Conservation (phyloP, 1,140 invertebrate species). For the Pseudomyrmex flavicornis region DNA sequence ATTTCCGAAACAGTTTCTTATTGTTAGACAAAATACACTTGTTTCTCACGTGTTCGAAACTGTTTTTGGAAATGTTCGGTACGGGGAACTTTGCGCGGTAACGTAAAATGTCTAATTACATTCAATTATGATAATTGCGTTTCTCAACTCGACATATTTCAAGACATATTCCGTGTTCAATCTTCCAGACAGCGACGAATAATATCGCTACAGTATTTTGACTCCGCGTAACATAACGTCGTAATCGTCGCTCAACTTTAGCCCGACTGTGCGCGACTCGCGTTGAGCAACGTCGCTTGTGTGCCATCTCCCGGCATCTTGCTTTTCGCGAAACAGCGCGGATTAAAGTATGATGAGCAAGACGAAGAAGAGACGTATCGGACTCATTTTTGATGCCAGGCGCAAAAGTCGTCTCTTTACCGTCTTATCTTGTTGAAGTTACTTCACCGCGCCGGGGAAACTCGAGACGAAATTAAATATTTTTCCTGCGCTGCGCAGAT, state of each 20-base stretch:
- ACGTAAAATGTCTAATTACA: background rate
- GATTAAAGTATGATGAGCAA: conserved; percentile 24
- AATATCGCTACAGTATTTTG: background rate
- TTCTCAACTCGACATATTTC: background rate
- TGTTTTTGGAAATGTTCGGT: background rate
- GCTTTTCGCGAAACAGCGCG: background rate
- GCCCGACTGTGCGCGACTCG: background rate
- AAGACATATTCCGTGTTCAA: background rate
- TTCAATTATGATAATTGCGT: background rate
- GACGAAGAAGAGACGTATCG: background rate
- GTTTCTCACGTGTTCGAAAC: background rate
- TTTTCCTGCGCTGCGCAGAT: conserved; percentile 39
- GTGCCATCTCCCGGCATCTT: background rate
- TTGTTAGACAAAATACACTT: no score
- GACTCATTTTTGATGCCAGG: conserved; percentile 6
- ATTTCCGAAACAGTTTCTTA: no score
- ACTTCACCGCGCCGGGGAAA: conserved; percentile 9
- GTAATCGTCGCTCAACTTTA: background rate
- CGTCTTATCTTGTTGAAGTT: conserved; percentile 41
- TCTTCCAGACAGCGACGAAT: background rate
- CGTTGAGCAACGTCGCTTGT: background rate
- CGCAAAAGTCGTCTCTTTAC: conserved; percentile 15
- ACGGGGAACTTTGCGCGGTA: no score
- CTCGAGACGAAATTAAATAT: conserved; percentile 42
- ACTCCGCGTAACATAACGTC: conserved; percentile 14